These are phyloP conservation scores for Marmota monax DNA, from an alignment of 2,113 vertebrate species.

Conservation along the genomic window DNA sequence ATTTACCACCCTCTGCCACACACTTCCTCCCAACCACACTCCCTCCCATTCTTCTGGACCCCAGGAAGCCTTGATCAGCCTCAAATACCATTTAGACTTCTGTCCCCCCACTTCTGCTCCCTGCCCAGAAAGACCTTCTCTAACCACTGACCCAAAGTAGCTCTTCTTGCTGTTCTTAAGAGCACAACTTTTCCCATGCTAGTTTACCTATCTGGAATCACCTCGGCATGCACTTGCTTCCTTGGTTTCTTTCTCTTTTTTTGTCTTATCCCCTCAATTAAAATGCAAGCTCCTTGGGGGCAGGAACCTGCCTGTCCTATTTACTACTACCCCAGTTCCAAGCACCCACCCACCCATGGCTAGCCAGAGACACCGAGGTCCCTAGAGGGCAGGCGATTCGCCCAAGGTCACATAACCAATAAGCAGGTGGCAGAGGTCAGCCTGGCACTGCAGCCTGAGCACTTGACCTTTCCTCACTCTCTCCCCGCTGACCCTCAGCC, in stretches of 20 bases:
- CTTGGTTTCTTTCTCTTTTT: background rate
- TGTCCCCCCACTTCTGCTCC: fast-evolving
- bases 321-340: background rate
- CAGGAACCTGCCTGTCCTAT: background rate
- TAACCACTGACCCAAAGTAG: background rate
- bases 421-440: slow-evolving; percentile 9
- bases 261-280: background rate
- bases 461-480: background rate
- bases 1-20: background rate
- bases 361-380: slow-evolving; percentile 10
- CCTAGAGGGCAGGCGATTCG: background rate
- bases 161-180: background rate
- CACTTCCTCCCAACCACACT: background rate
- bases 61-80: background rate
- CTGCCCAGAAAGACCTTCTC: background rate
- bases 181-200: background rate
- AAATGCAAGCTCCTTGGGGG: background rate
- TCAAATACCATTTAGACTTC: background rate
- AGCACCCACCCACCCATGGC: background rate
- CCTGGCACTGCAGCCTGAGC: background rate
- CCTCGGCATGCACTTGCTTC: background rate
- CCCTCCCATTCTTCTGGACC: background rate
- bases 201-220: background rate
- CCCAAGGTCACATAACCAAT: slow-evolving; percentile 6
- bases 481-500: background rate